Evolutionary conservation across 2,113 vertebrate species (phyloP).

Genomic region (Cathartes aura): DNA sequence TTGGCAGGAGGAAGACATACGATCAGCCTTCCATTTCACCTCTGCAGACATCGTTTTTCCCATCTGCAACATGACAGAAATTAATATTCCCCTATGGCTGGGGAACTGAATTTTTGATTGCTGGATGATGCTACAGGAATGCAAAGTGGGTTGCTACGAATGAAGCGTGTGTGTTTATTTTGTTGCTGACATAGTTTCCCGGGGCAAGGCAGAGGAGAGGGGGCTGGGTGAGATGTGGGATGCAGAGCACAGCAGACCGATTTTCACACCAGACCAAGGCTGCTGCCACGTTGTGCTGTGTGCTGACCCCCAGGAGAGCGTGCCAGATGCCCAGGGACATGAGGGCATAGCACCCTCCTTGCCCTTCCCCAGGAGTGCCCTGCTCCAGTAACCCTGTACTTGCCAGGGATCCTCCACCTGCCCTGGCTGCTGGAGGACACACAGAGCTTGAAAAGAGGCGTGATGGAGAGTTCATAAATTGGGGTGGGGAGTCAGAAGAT

Average conservation of each 20-base stretch:
- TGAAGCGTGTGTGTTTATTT: background rate
- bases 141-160: background rate
- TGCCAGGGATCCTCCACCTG: background rate
- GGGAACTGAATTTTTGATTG: background rate
- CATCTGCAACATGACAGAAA: slow-evolving; percentile 11
- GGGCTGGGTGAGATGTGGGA: background rate
- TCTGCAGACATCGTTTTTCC: background rate
- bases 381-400: fast-evolving
- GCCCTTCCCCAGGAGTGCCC: background rate
- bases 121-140: background rate
- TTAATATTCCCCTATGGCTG: background rate
- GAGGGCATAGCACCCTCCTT: background rate
- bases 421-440: background rate
- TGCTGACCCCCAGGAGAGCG: background rate
- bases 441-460: background rate
- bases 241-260: background rate
- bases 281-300: background rate
- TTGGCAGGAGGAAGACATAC: background rate
- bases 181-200: background rate
- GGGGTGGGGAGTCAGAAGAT: background rate
- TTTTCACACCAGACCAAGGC: background rate
- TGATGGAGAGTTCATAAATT: background rate
- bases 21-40: background rate
- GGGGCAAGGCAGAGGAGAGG: background rate
- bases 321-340: background rate